Conservation (phyloP, 2,113 vertebrate genomes). For the Pangasianodon gigas region DNA sequence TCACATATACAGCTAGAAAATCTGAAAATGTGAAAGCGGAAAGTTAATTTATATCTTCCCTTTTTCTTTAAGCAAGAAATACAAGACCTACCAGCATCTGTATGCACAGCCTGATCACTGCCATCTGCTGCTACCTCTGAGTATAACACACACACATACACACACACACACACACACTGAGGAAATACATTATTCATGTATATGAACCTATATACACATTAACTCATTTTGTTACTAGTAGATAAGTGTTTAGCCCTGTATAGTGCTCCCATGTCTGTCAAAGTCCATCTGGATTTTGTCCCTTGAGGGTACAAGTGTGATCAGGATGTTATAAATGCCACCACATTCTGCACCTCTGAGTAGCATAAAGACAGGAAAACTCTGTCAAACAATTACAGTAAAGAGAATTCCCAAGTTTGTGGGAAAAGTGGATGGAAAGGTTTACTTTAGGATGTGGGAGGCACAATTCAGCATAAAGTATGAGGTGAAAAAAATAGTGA, state of each 20-base stretch:
- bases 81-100: not conserved
- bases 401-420: conserved; percentile 80
- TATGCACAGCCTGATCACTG: conserved; percentile 75
- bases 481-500: conserved; percentile 32
- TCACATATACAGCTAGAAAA: not conserved
- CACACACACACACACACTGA: conserved; percentile 11
- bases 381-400: conserved; percentile 81
- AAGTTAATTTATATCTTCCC: not conserved
- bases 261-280: not conserved
- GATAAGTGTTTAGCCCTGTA: not conserved
- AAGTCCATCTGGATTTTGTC: conserved; percentile 33
- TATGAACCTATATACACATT: not conserved
- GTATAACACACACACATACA: conserved; percentile 41
- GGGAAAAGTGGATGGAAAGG: conserved; percentile 14
- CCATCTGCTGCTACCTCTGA: conserved; percentile 81
- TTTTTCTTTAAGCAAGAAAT: not conserved
- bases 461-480: conserved; percentile 6
- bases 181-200: not conserved
- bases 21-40: not conserved
- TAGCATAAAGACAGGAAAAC: conserved; percentile 79
- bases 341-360: conserved; percentile 31
- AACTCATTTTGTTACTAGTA: not conserved
- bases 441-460: conserved; percentile 46
- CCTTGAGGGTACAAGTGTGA: conserved; percentile 13
- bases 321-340: conserved; percentile 39